Conservation (phyloP, 53 echinoderm and acorn worm genomes). For the Holothuria leucospilota region DNA sequence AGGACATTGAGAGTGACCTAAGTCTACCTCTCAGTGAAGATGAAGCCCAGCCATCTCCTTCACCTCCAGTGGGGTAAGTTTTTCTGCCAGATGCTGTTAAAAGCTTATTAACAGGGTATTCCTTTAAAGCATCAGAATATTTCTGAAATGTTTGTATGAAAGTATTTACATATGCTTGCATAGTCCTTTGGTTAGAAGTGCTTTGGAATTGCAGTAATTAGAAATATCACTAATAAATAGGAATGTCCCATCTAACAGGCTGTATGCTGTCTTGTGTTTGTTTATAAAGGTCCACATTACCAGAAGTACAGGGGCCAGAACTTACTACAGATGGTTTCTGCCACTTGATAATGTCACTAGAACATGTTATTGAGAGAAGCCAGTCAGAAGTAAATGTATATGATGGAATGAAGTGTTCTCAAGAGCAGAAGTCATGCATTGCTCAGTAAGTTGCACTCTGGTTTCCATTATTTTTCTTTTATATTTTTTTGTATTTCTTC, state of each 20-base stretch:
- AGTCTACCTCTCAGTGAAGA: conserved; percentile 80
- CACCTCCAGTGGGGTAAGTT: background rate
- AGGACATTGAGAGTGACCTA: conserved; percentile 83
- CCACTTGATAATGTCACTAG: conserved; percentile 73
- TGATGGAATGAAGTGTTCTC: conserved; percentile 66
- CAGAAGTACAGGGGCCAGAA: conserved; percentile 4
- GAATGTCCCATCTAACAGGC: too few relatives aligned
- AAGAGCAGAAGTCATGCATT: conserved; percentile 74
- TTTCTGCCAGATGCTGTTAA: background rate
- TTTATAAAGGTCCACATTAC: background rate
- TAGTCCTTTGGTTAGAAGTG: too few relatives aligned
- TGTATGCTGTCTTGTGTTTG: background rate
- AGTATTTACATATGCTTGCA: too few relatives aligned
- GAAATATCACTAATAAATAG: too few relatives aligned
- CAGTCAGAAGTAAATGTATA: conserved; percentile 74
- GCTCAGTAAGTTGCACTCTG: conserved; percentile 60
- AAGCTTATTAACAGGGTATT: background rate
- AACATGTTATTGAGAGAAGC: conserved; percentile 72
- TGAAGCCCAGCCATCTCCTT: conserved; percentile 6
- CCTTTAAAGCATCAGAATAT: too few relatives aligned
- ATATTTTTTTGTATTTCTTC: too few relatives aligned
- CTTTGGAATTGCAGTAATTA: too few relatives aligned
- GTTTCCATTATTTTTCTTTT: background rate
- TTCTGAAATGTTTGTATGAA: too few relatives aligned
- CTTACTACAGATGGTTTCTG: conserved; percentile 77